These are phyloP conservation scores for Tor tambroides DNA, from an alignment of 2,113 vertebrate species.

Conservation along the genomic window DNA sequence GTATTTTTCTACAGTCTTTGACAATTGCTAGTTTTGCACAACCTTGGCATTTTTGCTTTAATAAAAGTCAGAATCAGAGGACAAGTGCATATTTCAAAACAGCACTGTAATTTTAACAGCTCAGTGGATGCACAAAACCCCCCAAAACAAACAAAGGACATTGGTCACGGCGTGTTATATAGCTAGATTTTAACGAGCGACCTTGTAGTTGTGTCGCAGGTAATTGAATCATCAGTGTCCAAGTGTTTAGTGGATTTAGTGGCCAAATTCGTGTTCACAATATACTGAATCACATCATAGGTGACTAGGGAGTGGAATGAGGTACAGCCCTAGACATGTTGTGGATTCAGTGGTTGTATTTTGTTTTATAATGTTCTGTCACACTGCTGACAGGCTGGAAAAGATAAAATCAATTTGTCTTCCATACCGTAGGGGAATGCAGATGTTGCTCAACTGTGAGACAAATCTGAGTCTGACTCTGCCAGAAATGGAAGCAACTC, in stretches of 20 bases:
- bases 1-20: neutral
- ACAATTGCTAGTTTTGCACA: neutral
- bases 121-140: neutral
- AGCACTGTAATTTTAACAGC: neutral
- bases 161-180: neutral
- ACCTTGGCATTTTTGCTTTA: neutral
- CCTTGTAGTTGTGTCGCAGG: neutral
- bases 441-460: constrained; percentile 33
- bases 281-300: constrained; percentile 6
- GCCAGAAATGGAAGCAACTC: constrained; percentile 25
- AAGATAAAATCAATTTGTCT: constrained; percentile 81
- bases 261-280: neutral
- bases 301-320: constrained; percentile 8
- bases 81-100: neutral
- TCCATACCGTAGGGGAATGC: constrained; percentile 73
- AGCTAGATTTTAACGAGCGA: neutral
- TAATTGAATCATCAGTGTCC: constrained; percentile 10
- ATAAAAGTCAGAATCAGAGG: neutral
- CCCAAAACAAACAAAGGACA: constrained; percentile 3
- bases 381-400: constrained; percentile 62
- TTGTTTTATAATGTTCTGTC: constrained; percentile 66
- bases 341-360: constrained; percentile 59
- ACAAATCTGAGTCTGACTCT: constrained; percentile 26
- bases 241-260: neutral
- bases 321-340: constrained; percentile 61